Percentiles rank a stretch among this genome's conserved stretches.
Conservation (phyloP, 2,797 vertebrate species). For the Clarias laeviceps region DNA sequence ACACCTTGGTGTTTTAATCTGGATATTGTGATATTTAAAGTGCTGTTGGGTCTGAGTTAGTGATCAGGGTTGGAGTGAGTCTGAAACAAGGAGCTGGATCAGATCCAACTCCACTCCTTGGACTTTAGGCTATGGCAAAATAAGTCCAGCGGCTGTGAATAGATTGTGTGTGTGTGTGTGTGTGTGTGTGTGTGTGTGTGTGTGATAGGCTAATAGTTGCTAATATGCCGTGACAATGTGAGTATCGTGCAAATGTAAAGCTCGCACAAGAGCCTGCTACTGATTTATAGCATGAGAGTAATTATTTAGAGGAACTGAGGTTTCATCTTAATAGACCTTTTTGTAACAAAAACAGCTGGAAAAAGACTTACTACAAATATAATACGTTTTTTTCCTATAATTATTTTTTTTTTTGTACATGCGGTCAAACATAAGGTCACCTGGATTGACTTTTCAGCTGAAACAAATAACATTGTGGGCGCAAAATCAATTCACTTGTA, state of each 20-base stretch:
- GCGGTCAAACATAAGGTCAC: not conserved
- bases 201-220: not conserved
- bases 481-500: not conserved
- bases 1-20: not conserved
- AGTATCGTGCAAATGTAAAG: not conserved
- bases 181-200: not conserved
- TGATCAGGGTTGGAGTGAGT: not conserved
- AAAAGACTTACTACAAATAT: not conserved
- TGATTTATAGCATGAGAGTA: too few relatives aligned
- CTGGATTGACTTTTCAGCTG: not conserved
- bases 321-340: too few relatives aligned
- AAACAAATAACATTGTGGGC: not conserved
- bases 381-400: not conserved
- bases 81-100: not conserved
- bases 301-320: too few relatives aligned
- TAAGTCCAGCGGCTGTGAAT: not conserved
- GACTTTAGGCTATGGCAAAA: not conserved
- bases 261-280: not conserved
- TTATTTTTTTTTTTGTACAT: not conserved
- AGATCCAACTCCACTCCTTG: not conserved
- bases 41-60: not conserved
- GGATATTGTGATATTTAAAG: not conserved
- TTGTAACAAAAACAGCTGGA: not conserved
- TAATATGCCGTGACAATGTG: not conserved
- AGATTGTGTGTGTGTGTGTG: not conserved